These are phyloP conservation scores for Aphis craccivora DNA, from an alignment of 1,140 invertebrate genomes.

Conservation along the genomic window DNA sequence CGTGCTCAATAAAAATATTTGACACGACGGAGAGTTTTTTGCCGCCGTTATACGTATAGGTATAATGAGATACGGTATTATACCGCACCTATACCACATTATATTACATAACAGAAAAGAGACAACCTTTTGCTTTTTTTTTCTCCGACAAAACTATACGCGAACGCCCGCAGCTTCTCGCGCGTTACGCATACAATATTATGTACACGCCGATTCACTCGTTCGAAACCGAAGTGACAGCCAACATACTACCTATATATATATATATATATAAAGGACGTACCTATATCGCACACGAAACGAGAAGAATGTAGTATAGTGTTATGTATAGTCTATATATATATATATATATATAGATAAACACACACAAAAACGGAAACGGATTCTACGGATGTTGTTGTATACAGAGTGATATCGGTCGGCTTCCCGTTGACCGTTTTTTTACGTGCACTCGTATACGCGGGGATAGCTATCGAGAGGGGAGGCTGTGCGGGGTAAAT, in stretches of 20 bases:
- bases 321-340: neutral
- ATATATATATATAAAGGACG: too few species aligned
- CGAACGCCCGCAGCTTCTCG: neutral
- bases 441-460: neutral
- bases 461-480: neutral
- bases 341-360: neutral
- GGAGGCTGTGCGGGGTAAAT: neutral
- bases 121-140: neutral
- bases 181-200: neutral
- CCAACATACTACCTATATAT: neutral
- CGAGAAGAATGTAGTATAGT: neutral
- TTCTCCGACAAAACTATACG: neutral
- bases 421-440: neutral
- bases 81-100: too few species aligned
- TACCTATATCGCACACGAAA: neutral
- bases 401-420: neutral
- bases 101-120: neutral
- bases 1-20: neutral
- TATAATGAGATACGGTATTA: neutral
- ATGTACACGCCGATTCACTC: neutral
- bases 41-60: neutral
- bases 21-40: neutral
- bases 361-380: neutral
- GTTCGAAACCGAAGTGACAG: neutral
- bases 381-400: neutral